These are phyloP conservation scores for Proteles cristata DNA, from an alignment of 2,113 vertebrate genomes.

Conservation along the genomic window DNA sequence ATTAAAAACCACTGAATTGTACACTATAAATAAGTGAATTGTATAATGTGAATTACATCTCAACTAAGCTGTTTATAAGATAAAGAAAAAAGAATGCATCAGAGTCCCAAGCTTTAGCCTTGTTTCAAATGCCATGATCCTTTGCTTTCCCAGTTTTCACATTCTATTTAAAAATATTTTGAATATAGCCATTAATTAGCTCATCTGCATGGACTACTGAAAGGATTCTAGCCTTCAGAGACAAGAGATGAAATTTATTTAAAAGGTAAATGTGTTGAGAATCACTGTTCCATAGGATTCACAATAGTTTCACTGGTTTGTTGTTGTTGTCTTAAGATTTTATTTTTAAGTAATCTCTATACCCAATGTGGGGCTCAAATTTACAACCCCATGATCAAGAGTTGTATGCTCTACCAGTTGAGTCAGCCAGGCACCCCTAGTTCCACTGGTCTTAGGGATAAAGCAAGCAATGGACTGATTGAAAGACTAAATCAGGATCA, in stretches of 20 bases:
- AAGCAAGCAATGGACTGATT: neutral
- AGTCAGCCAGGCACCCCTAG: neutral
- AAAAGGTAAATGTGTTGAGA: constrained; percentile 2
- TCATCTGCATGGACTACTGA: neutral
- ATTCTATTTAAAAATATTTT: constrained; percentile 28
- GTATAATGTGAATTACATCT: neutral
- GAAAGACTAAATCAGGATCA: neutral
- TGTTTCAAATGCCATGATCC: too few species aligned
- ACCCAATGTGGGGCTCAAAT: neutral
- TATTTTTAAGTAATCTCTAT: neutral
- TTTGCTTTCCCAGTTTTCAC: neutral
- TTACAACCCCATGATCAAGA: neutral
- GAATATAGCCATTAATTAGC: neutral
- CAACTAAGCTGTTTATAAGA: too few species aligned
- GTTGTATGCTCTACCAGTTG: neutral
- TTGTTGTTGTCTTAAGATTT: neutral
- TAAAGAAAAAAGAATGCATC: too few species aligned
- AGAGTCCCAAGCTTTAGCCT: too few species aligned
- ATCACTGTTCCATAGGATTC: neutral
- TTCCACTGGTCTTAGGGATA: neutral
- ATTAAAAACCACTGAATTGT: neutral
- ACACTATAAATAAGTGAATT: neutral
- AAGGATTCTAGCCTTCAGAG: neutral
- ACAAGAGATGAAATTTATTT: neutral
- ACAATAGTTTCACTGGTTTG: neutral